Evolutionary conservation across 2,113 vertebrate genomes (phyloP), one percentile per base, ranked within the genome.

Genomic region (Ochotona curzoniae): DNA sequence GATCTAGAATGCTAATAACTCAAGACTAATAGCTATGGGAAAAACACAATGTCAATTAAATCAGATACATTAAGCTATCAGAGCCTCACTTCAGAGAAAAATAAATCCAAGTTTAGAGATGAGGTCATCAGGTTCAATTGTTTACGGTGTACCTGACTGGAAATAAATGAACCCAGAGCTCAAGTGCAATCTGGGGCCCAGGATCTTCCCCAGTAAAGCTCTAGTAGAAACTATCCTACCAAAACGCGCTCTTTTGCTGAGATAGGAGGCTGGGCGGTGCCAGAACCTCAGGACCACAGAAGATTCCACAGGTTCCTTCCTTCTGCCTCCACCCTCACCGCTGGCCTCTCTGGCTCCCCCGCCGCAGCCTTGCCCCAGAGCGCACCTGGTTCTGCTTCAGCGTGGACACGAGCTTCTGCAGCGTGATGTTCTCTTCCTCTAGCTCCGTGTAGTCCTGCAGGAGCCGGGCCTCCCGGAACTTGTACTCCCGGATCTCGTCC

Each of bases 391-490:
- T 99, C 97, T 99, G 99, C 94, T 98, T 99, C 81, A 99, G 97
- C 0, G 99, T 99, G 61, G 99, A 99, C 93, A 99, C 99, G 76
- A 99, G 97, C 86, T 99, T 99, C 98, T 99, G 99, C 91, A 99
- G 97, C 1, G 99, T 98, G 97, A 99, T 99, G 95, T 99, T 99
- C 97, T 99, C 99, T 94, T 99, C 99, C 96, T 99, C 99, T 73
- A 99, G 98, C 93, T 99, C 99, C 0, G 99, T 99, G 94, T 99
- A 99, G 96, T 99, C 99, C 98, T 99, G 99, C 66, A 99, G 98
- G 21, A 99, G 98, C 5, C 99, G 98, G 0, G 98, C 96, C 92
- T 99, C 99, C 57, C 99, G 98, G 69, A 99, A 99, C 89, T 99
- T 99, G 96, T 99, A 99, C 94, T 99, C 99, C 75, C 98, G 97